Evolutionary conservation across 2,797 vertebrate genomes (phyloP), one percentile per base, ranked within the genome.

Genomic region (Megalops cyprinoides): DNA sequence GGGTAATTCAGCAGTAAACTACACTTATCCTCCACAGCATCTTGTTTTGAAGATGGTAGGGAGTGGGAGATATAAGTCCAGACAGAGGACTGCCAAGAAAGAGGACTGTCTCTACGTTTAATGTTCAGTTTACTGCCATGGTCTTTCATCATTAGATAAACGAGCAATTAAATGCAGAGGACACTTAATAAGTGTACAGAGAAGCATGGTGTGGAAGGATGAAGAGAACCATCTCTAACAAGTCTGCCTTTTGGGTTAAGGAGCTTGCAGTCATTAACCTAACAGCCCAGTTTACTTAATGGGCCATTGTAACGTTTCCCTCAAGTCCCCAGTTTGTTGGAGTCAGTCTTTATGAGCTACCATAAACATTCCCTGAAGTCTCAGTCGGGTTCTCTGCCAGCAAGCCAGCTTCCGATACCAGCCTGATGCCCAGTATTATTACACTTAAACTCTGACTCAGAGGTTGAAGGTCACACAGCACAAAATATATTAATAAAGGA

Each of bases 91-190:
- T 90, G 91, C 91, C 67, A 76, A 78, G 71, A 81, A 83, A 92
- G 89, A 91, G 88, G 81, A 86, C 92, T 93, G 90, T 93, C 87
- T 91, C 80, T 60, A 7, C 34, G 23, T 82, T 92, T 89, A 91
- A 89, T 93, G 93, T 92, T 92, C 92, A 92, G 89, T 91, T 93
- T 92, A 94, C 93, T 92, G 93, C 90, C 10, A 23, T 20, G 4
- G 1, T 0, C 6, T n/a, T 71, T 42, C 7, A n/a, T 44, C 89
- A 93, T 94, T 94, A 92, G 86, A 94, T 93, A 93, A 93, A 94
- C 94, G 93, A 94, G 94, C 93, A 95, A 94, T 95, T 94, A 94
- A 94, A 90, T 28, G 44, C n/a, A 53, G 79, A 81, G 84, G 91
- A 74, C 84, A 90, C 90, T 91, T 94, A 94, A 92, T 93, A 94